Base-by-base conservation (phyloP, 2,797 vertebrate genomes). In the Pantherophis alleghaniensis region DNA sequence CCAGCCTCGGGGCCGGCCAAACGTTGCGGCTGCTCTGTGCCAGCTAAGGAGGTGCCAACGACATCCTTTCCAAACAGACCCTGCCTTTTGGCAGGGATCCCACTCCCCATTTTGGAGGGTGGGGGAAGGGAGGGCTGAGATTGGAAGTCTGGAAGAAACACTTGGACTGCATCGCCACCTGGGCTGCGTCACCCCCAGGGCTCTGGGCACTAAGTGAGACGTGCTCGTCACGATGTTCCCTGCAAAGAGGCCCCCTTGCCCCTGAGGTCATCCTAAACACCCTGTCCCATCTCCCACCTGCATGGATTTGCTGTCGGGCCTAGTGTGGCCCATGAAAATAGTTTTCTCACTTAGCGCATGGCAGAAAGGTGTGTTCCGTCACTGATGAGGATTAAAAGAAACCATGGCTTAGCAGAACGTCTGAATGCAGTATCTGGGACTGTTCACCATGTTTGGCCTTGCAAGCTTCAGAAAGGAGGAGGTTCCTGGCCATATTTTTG, bases 211-310 rank as follows among this genome's bases (percentile, higher is more conserved):
- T 37, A 42, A 47, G 37, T 1, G 74, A 47, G 37, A 42, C 4
- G 0, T 79, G 18, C 20, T 7, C 9, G 0, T 42, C 37, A 22
- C 4, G 0, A 42, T 20, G 7, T 37, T 37, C n/a, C 32, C 16
- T 20, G 32, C 69, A 37, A 20, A 20, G 69, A 9, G 18, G 16
- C 18, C 16, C 69, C 7, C 9, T 2, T 74, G 32, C 37, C 37
- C 74, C 18, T 11, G 74, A 83, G 9, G 9, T 47, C 20, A 11
- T 47, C 37, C 37, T 2, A 42, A 42, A 9, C 37, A 11, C 37
- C 3, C 2, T 22, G 37, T 47, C 74, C 32, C 18, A 22, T 79
- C 74, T 79, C 37, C 74, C 74, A 79, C 37, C 37, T 79, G 74
- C 74, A 0, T 79, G 74, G 74, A 79, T 79, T 83, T 47, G 9